Evolutionary conservation across 2,113 vertebrate genomes (phyloP).

Genomic region (Labeo catla): DNA sequence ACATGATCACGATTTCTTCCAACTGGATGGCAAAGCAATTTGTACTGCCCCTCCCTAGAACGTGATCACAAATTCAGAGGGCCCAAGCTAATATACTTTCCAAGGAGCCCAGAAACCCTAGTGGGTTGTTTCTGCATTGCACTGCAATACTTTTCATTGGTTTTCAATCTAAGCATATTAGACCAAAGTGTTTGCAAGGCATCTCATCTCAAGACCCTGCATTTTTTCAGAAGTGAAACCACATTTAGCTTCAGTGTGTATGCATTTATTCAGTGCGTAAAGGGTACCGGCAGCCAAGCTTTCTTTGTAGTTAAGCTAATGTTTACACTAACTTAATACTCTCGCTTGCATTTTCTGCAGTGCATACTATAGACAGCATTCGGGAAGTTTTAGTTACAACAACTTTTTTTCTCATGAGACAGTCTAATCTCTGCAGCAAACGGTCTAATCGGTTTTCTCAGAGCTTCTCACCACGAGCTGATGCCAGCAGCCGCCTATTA

Average conservation of each 20-base stretch:
- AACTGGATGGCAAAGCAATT: background rate
- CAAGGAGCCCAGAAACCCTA: background rate
- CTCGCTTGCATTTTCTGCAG: slow-evolving; percentile 33
- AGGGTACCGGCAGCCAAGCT: slow-evolving; percentile 11
- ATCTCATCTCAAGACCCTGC: background rate
- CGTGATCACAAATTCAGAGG: no score
- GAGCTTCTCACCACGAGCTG: slow-evolving; percentile 25
- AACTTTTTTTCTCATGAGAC: slow-evolving; percentile 37
- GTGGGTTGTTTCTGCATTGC: background rate
- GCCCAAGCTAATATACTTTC: background rate
- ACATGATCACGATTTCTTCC: background rate
- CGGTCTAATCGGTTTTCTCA: slow-evolving; percentile 42
- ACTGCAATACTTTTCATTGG: background rate
- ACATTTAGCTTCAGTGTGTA: background rate
- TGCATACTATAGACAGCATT: slow-evolving; percentile 35
- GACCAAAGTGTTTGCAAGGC: background rate
- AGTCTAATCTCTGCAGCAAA: slow-evolving; percentile 52
- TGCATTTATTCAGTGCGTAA: background rate
- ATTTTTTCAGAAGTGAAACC: background rate
- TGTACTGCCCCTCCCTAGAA: background rate
- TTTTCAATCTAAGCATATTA: background rate
- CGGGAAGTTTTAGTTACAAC: slow-evolving; percentile 51
- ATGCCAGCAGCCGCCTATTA: slow-evolving; percentile 36
- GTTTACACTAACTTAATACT: slow-evolving; percentile 37
- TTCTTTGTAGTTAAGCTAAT: slow-evolving; percentile 3